Conservation (phyloP, 2,888 invertebrate species). For the Abrostola tripartita region DNA sequence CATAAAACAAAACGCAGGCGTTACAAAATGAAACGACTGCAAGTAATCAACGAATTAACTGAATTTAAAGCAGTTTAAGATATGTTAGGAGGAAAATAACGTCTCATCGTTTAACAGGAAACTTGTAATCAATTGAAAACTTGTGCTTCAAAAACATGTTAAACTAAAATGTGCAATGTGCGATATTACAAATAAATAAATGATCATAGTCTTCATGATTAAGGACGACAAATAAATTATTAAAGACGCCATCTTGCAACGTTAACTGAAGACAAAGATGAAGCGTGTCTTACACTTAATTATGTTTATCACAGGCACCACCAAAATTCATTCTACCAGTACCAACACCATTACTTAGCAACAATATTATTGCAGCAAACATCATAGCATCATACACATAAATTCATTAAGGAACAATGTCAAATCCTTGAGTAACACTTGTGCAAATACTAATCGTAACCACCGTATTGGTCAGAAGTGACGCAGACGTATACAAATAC, state of each 20-base stretch:
- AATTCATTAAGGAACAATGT: constrained; percentile 40
- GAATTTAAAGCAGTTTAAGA: too few relatives aligned
- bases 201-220: constrained; percentile 17
- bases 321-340: not conserved
- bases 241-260: constrained; percentile 39
- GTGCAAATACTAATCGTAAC: constrained; percentile 77
- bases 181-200: not conserved
- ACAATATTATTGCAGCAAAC: constrained; percentile 22
- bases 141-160: too few relatives aligned
- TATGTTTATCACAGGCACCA: constrained; percentile 17
- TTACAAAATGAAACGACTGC: not conserved
- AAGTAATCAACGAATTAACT: too few relatives aligned
- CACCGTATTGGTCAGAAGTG: constrained; percentile 64
- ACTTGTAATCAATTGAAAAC: too few relatives aligned
- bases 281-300: constrained; percentile 7
- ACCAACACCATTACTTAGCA: not conserved
- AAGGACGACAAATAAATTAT: too few relatives aligned
- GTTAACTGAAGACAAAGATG: constrained; percentile 14
- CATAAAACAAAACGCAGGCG: not conserved
- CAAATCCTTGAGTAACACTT: constrained; percentile 78
- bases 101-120: too few relatives aligned
- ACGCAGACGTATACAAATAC: constrained; percentile 39
- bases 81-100: too few relatives aligned
- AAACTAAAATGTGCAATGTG: not conserved
- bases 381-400: constrained; percentile 21